phyloP scores from a whole-genome alignment of 2,113 vertebrate species.

The Barbus barbus region DNA sequence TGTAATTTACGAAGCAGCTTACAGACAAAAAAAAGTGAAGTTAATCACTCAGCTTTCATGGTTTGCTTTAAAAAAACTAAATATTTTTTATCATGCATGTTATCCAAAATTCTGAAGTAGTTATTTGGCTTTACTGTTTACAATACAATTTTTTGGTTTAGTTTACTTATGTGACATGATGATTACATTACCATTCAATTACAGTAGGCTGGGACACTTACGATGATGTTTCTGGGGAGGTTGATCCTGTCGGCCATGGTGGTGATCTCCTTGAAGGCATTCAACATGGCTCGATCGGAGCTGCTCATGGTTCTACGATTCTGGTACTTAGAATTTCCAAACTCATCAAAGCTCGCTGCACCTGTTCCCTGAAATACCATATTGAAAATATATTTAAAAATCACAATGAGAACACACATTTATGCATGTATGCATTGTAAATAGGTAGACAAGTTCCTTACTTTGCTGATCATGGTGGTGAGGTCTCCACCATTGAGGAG shows the following conservation, averaged over 20 bases:
- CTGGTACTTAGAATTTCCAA: constrained; percentile 98
- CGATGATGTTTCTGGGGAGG: constrained; percentile 96
- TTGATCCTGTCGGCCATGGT: constrained; percentile 99
- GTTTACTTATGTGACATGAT: background rate
- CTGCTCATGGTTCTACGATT: constrained; percentile 98
- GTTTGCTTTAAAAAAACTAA: background rate
- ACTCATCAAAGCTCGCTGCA: constrained; percentile 97
- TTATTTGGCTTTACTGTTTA: background rate
- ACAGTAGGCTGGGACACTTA: constrained; percentile 70
- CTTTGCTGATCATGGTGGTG: constrained; percentile 96
- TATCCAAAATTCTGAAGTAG: background rate
- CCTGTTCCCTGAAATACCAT: constrained; percentile 85
- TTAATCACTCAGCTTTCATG: background rate
- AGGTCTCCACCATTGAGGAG: constrained; percentile 94
- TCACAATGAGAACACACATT: background rate
- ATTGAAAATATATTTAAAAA: background rate
- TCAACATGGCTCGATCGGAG: constrained; percentile 97
- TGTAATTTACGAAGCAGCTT: background rate
- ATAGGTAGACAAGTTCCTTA: constrained; percentile 41
- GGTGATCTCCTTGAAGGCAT: constrained; percentile 97
- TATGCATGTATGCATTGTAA: background rate
- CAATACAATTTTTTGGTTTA: background rate
- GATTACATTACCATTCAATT: background rate
- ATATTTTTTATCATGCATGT: background rate
- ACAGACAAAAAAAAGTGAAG: background rate